Evolutionary conservation across 1,140 invertebrate genomes (phyloP).

Genomic region (Ips nitidus): DNA sequence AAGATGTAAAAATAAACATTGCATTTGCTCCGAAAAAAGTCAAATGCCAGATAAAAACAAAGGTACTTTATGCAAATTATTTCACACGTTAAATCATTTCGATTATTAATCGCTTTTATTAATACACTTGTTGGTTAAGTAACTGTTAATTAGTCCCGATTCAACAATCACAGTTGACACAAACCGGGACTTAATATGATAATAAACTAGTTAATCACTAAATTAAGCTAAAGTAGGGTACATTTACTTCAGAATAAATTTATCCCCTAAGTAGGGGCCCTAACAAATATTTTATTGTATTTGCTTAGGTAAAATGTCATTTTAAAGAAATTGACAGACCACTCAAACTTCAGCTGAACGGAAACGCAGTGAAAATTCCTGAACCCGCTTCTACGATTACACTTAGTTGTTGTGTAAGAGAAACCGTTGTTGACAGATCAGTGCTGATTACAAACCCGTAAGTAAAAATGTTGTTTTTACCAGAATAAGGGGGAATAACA

Average conservation of each 20-base stretch:
- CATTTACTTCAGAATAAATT: neutral
- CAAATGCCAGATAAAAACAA: slow-evolving; percentile 34
- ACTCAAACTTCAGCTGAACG: slow-evolving; percentile 47
- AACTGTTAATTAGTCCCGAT: no score
- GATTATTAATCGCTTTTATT: no score
- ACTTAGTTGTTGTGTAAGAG: slow-evolving; percentile 49
- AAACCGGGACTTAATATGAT: slow-evolving; percentile 13
- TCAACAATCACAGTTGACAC: no score
- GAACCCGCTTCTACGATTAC: slow-evolving; percentile 47
- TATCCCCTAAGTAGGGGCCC: neutral
- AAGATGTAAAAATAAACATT: slow-evolving; percentile 48
- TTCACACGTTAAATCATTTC: no score
- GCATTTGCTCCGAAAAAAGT: slow-evolving; percentile 47
- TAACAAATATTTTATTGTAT: slow-evolving; percentile 1
- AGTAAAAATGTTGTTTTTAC: neutral
- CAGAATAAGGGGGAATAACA: neutral
- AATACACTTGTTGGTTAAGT: no score
- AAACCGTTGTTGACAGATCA: slow-evolving; percentile 38
- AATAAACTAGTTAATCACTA: neutral
- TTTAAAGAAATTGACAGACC: slow-evolving; percentile 39
- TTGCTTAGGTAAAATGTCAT: slow-evolving; percentile 14
- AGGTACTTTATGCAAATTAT: neutral
- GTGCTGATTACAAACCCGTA: slow-evolving; percentile 49
- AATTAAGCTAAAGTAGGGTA: neutral
- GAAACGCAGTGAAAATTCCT: slow-evolving; percentile 50